Evolutionary conservation across 2,888 invertebrate species (phyloP), one percentile per base, ranked within the genome.

Genomic region (Oegoconia quadripuncta): DNA sequence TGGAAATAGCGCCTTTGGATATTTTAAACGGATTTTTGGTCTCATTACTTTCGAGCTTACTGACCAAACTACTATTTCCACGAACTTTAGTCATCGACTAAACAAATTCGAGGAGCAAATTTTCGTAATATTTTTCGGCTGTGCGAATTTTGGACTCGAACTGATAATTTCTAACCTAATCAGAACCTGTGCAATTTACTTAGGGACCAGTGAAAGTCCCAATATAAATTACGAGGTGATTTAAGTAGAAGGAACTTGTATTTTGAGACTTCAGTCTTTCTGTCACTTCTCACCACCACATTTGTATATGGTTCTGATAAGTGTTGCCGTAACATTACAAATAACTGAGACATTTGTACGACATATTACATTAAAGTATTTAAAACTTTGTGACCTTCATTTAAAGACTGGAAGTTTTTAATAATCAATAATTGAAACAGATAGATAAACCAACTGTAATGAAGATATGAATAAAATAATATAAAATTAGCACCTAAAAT

Each of bases 121-220:
- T 74, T 74, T 73, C 65, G 13, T 29, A 31, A 35, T 55, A 57
- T 51, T 62, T 65, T 61, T 66, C 67, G 79, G 72, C 77, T 72
- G 75, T 73, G 75, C 70, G 70, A 69, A 65, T 68, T 64, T 68
- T 60, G 61, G 68, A 71, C 70, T 64, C 68, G 62, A 59, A 66
- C 58, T 41, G 48, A 48, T 48, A 62, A 60, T 74, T 79, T 83
- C 84, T 84, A 81, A 81, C 84, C 83, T 84, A 88, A 88, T 88
- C 88, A 88, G 84, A 88, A 88, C 88, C 88, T 83, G 86, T 84
- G 74, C 81, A 88, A 88, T 88, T 88, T 88, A 88, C 87, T 81
- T 59, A 78, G 74, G 76, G 67, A 55, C 66, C 55, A 23, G 17
- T 26, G n/a, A 28, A 39, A 52, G 68, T 54, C 71, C 78, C 79